phyloP scores from a whole-genome alignment of 2,113 vertebrate species.

The Prinia subflava region DNA sequence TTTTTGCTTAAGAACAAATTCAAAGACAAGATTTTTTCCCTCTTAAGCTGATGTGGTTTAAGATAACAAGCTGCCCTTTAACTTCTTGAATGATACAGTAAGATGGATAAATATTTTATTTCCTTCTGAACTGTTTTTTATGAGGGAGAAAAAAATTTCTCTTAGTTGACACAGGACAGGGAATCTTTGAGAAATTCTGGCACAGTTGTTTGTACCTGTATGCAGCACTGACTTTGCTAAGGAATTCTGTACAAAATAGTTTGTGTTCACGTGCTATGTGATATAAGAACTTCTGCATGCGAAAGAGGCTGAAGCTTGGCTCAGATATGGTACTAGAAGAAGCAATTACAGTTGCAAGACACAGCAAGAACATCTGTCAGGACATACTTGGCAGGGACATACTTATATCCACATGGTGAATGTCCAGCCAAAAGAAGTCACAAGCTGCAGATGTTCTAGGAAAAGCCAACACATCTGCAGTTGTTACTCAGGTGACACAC shows the following conservation, averaged over 20 bases:
- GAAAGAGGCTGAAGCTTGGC: not conserved
- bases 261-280: not conserved
- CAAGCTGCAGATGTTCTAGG: not conserved
- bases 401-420: not conserved
- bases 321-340: not conserved
- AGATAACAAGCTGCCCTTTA: not conserved
- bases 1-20: not conserved
- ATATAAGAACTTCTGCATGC: not conserved
- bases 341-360: not conserved
- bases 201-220: not conserved
- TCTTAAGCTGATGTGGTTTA: not conserved
- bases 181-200: not conserved
- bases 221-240: not conserved
- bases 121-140: not conserved
- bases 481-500: not conserved
- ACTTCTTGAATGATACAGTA: not conserved
- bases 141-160: not conserved
- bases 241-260: not conserved
- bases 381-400: not conserved
- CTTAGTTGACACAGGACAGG: accelerated
- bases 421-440: accelerated
- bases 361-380: not conserved
- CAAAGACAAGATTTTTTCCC: not conserved
- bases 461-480: accelerated
- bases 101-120: not conserved